These are phyloP conservation scores for Coracias cyanogaster DNA, from an alignment of 2,797 vertebrate species.

Conservation along the genomic window DNA sequence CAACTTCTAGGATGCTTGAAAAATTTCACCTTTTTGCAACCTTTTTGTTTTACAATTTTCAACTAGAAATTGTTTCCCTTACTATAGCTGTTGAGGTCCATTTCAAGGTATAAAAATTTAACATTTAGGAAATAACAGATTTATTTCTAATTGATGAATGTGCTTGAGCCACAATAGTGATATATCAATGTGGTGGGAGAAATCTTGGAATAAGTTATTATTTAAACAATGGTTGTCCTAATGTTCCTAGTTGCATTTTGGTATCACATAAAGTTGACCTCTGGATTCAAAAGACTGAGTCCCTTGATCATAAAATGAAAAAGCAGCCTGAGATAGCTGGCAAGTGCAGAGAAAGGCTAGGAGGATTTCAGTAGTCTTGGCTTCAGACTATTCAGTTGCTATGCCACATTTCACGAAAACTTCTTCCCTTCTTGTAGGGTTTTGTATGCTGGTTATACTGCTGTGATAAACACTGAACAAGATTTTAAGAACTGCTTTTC, in stretches of 20 bases:
- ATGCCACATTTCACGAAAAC: neutral
- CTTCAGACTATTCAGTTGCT: neutral
- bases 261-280: neutral
- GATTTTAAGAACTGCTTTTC: neutral
- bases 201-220: neutral
- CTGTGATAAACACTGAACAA: neutral
- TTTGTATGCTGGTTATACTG: neutral
- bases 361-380: neutral
- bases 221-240: neutral
- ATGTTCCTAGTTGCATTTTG: neutral
- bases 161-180: neutral
- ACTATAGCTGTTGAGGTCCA: accelerated
- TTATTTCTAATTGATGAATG: neutral
- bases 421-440: neutral
- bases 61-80: neutral
- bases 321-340: neutral
- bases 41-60: neutral
- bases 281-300: neutral
- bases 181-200: neutral
- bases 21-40: neutral
- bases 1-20: neutral
- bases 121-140: neutral
- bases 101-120: neutral
- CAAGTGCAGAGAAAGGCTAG: neutral
- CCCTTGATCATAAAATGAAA: neutral